A percentile compares a stretch with the other conserved stretches of the same genome.
phyloP scores from a whole-genome alignment of 2,797 vertebrate species.

The Trichosurus vulpecula region DNA sequence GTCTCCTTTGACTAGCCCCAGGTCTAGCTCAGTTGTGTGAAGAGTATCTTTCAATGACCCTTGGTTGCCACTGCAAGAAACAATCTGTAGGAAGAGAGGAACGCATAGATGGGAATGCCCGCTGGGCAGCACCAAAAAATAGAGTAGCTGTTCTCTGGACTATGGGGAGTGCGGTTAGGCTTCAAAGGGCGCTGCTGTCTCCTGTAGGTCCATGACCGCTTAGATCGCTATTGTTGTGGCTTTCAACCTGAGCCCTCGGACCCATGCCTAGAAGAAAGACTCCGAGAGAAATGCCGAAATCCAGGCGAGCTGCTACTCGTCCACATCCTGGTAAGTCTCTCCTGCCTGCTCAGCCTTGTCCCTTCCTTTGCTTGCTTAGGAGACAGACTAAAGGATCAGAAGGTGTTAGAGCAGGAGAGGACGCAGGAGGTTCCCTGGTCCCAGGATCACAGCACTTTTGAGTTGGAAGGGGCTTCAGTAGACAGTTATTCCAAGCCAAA shows the following conservation, averaged over 20 bases:
- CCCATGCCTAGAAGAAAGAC: slow-evolving; percentile 91
- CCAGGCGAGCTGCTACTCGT: slow-evolving; percentile 89
- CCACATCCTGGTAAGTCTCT: slow-evolving; percentile 92
- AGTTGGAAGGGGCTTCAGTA: too few species aligned
- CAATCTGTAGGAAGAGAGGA: not conserved
- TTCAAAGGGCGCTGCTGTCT: slow-evolving; percentile 16
- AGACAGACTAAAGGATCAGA: not conserved
- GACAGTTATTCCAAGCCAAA: not conserved
- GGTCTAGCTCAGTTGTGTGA: not conserved
- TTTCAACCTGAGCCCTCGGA: slow-evolving; percentile 91
- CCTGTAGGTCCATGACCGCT: slow-evolving; percentile 92
- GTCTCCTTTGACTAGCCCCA: not conserved
- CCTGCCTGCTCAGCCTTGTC: not conserved
- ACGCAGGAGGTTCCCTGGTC: too few species aligned
- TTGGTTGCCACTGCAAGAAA: not conserved
- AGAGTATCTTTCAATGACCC: not conserved
- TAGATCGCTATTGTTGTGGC: slow-evolving; percentile 96
- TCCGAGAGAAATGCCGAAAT: slow-evolving; percentile 90
- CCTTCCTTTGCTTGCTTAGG: not conserved
- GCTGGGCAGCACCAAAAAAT: not conserved
- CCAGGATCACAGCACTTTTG: not conserved
- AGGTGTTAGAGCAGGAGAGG: not conserved
- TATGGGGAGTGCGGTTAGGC: not conserved
- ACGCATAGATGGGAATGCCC: too few species aligned
- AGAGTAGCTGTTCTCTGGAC: not conserved